Base-by-base conservation (phyloP, 1,140 invertebrate genomes). In the Ectropis grisescens region DNA sequence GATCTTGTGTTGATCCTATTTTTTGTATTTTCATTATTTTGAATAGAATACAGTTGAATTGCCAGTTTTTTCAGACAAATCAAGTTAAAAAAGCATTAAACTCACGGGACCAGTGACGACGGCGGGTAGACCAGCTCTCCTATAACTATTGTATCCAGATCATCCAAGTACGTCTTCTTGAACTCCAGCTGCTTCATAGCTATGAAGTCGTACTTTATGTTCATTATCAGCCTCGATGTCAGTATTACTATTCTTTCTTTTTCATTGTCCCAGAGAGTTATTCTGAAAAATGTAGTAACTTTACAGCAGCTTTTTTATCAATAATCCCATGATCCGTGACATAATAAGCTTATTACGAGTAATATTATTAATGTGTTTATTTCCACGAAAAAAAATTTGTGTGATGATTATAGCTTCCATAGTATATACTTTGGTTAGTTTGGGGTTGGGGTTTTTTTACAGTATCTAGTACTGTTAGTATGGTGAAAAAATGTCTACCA, bases 211-310 rank as follows among this genome's bases (percentile, higher is more conserved):
- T 92, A 95, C 56, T 93, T 93, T 14, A 93, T 85, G 9, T 89
- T 85, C 45, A 93, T 85, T 2, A 95, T 65, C 4, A 88, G 84
- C 45, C 87, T 85, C 13, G 89, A 87, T 8, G 90, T 90, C 13
- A 95, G 66, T 2, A 94, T 54, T 1, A 95, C 80, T 11, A 95
- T 82, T 29, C 92, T 85, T 67, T 95, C 93, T 50, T 91, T 91
- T 59, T 95, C 93, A 58, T 90, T 88, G 62, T 95, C 91, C 93
- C 93, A 95, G 34, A 93, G 81, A 65, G 91, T 93, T 50, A 95
- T 93, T 72, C 91, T 93, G 57, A 11, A 71, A 47, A 41, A 37
- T 52, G 28, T 29, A 19, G 11, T 11, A 22, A 32, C 11, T 11
- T n/a, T n/a, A n/a, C n/a, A 30, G 8, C 13, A n/a, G n/a, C n/a